Percentiles rank a stretch among this genome's conserved stretches.
Evolutionary conservation across 2,113 vertebrate genomes (phyloP).

Genomic region (Forbesichthys papilliferus): DNA sequence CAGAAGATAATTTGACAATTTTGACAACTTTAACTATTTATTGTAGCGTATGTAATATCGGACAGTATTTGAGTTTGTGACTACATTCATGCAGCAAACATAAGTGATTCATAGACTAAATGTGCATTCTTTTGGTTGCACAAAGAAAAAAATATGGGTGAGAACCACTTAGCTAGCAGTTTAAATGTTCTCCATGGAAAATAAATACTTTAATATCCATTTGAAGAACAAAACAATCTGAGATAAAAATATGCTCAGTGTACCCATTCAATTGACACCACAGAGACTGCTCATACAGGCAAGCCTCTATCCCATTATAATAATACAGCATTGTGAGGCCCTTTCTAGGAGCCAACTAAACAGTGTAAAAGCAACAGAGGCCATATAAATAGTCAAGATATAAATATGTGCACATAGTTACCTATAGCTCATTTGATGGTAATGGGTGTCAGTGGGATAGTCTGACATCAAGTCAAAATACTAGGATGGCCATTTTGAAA

Average conservation of each 20-base stretch:
- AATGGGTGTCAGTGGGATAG: constrained; percentile 19
- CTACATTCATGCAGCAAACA: too few species aligned
- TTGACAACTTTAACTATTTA: not conserved
- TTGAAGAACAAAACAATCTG: not conserved
- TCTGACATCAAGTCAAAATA: constrained; percentile 43
- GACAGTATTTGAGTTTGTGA: too few species aligned
- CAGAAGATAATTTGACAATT: not conserved
- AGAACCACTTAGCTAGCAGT: too few species aligned
- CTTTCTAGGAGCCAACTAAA: constrained; percentile 30
- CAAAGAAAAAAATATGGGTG: too few species aligned
- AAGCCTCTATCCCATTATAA: constrained; percentile 30
- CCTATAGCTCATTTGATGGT: constrained; percentile 33
- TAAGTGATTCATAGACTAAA: too few species aligned
- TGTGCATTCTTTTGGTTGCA: too few species aligned
- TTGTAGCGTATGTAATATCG: not conserved
- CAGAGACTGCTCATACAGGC: constrained; percentile 16
- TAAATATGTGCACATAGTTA: constrained; percentile 63
- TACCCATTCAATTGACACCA: not conserved
- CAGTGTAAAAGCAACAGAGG: constrained; percentile 64
- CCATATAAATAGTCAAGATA: constrained; percentile 68
- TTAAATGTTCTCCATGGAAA: too few species aligned
- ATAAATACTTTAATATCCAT: too few species aligned
- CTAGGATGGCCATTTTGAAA: constrained; percentile 33
- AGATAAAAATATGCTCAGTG: not conserved
- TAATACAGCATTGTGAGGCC: constrained; percentile 67